Evolutionary conservation across 2,113 vertebrate genomes (phyloP).

Genomic region (Halichoeres trimaculatus): DNA sequence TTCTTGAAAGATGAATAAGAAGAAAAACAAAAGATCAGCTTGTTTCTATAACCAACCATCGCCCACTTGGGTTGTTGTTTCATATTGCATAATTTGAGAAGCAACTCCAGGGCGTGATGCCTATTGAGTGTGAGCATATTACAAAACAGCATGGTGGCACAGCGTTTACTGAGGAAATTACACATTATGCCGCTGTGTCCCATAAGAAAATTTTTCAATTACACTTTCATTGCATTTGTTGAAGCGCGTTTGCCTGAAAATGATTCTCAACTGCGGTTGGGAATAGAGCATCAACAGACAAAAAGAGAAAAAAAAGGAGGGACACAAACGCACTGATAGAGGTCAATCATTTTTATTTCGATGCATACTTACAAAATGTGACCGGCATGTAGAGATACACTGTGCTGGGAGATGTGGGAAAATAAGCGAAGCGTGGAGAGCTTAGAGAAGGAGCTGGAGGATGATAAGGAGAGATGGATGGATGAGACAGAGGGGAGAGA

Average conservation of each 20-base stretch:
- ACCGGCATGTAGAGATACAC: constrained; percentile 1
- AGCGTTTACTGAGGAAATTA: constrained; percentile 73
- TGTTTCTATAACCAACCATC: constrained; percentile 45
- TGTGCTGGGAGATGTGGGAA: constrained; percentile 26
- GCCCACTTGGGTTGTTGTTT: constrained; percentile 58
- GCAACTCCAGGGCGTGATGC: constrained; percentile 64
- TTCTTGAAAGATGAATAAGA: constrained; percentile 43
- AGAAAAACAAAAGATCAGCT: constrained; percentile 49
- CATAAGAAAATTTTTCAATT: constrained; percentile 80
- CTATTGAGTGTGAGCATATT: constrained; percentile 63
- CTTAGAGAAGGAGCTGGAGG: not conserved
- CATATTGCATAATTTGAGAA: constrained; percentile 57
- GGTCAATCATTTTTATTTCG: constrained; percentile 48
- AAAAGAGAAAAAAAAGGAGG: not conserved
- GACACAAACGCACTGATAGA: constrained; percentile 25
- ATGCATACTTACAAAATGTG: constrained; percentile 21
- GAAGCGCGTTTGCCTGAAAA: constrained; percentile 54
- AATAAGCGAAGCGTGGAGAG: constrained; percentile 27
- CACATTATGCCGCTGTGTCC: constrained; percentile 73
- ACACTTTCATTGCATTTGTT: constrained; percentile 75
- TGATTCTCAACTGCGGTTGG: constrained; percentile 48
- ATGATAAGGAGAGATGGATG: constrained; percentile 49
- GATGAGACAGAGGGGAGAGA: constrained; percentile 25
- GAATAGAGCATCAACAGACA: constrained; percentile 45
- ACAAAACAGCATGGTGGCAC: constrained; percentile 76